Evolutionary conservation across 2,113 vertebrate genomes (phyloP).

Genomic region (Echinops telfairi): DNA sequence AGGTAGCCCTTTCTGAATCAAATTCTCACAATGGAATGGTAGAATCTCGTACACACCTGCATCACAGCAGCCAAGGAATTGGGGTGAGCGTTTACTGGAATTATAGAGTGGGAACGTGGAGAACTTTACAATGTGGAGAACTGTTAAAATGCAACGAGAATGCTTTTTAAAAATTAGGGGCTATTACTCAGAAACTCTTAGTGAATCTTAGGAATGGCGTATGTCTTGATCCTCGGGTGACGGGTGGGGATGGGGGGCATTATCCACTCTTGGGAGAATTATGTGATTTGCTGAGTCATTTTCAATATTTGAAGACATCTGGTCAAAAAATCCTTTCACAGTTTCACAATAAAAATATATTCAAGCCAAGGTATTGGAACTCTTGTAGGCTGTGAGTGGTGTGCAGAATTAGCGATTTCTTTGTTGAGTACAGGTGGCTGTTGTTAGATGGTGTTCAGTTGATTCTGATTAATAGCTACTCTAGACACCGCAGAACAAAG

Average conservation of each 20-base stretch:
- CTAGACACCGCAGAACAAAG: too few relatives aligned
- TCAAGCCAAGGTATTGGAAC: neutral
- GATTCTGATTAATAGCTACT: too few relatives aligned
- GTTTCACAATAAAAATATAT: conserved; percentile 40
- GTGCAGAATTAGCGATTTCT: conserved; percentile 4
- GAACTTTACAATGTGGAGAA: neutral
- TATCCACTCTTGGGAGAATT: neutral
- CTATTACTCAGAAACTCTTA: too few relatives aligned
- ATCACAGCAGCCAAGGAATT: neutral
- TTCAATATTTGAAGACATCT: conserved; percentile 53
- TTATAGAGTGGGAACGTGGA: conserved; percentile 1
- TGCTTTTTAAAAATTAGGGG: too few relatives aligned
- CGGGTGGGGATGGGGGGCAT: neutral
- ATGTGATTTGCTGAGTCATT: conserved; percentile 21
- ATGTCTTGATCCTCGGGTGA: neutral
- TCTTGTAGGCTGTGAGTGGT: neutral
- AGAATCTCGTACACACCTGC: neutral
- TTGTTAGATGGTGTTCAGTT: neutral
- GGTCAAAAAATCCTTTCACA: conserved; percentile 29
- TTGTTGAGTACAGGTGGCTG: neutral
- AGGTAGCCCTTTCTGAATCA: neutral
- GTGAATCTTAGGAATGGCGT: neutral
- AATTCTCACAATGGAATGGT: conserved; percentile 10
- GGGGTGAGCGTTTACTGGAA: conserved; percentile 18
- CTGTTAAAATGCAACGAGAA: conserved; percentile 15